Conservation (phyloP, 2,888 invertebrate species). For the Clostera curtula region DNA sequence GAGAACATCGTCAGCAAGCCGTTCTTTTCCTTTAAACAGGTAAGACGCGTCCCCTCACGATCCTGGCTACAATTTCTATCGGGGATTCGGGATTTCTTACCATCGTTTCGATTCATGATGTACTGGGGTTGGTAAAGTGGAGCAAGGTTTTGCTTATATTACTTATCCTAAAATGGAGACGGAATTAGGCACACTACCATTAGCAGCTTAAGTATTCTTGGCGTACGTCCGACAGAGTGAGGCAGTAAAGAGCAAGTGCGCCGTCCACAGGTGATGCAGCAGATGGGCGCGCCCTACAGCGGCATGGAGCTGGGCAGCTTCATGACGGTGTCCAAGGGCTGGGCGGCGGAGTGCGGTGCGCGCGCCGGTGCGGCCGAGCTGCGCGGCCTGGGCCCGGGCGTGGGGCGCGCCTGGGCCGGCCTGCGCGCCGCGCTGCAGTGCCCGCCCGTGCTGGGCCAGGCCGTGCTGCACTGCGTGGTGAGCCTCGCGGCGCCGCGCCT, state of each 20-base stretch:
- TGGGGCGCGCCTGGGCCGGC: conserved; percentile 82
- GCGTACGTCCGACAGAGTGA: too few species aligned
- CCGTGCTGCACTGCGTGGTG: conserved; percentile 84
- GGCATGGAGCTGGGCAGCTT: conserved; percentile 93
- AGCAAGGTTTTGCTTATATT: too few species aligned
- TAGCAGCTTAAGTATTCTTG: too few species aligned
- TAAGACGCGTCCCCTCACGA: conserved; percentile 22
- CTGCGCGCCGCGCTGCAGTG: conserved; percentile 92
- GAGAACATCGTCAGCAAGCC: conserved; percentile 90
- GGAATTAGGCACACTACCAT: too few species aligned
- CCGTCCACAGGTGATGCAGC: conserved; percentile 84
- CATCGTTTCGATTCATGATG: too few species aligned
- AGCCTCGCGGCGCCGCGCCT: too few species aligned
- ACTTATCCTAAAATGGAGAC: too few species aligned
- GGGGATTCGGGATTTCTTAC: too few species aligned
- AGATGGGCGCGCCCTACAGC: conserved; percentile 91
- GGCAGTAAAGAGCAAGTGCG: too few species aligned
- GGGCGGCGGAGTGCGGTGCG: conserved; percentile 92
- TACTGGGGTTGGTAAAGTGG: too few species aligned
- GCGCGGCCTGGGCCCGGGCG: conserved; percentile 86
- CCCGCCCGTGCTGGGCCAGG: conserved; percentile 93
- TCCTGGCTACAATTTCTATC: too few species aligned
- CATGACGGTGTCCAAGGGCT: conserved; percentile 95
- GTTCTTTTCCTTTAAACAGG: conserved; percentile 95
- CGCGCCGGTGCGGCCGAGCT: conserved; percentile 94